Percentiles rank a stretch among this genome's conserved stretches.
Conservation (phyloP, 2,888 invertebrate genomes). For the Thymelicus acteon region DNA sequence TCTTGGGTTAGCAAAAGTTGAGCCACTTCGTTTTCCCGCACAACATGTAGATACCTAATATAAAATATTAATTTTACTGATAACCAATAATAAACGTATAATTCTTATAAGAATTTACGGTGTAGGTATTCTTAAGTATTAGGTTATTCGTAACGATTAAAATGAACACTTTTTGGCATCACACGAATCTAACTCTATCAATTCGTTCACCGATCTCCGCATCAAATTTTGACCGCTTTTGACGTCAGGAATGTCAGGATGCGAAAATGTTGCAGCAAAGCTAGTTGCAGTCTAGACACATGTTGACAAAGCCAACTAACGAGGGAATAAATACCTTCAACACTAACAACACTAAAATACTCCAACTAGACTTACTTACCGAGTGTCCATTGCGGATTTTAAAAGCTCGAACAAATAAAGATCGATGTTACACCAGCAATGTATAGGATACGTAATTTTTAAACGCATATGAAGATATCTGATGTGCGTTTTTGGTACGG, state of each 20-base stretch:
- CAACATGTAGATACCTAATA: too few relatives aligned
- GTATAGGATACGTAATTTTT: neutral
- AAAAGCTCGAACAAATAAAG: neutral
- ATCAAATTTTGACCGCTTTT: conserved; percentile 11
- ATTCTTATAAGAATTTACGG: too few relatives aligned
- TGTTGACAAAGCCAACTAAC: conserved; percentile 36
- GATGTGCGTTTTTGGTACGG: neutral
- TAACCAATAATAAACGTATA: too few relatives aligned
- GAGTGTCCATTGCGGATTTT: neutral
- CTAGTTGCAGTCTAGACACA: neutral
- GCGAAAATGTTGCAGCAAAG: conserved; percentile 11
- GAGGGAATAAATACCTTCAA: conserved; percentile 17
- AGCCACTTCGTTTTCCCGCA: too few relatives aligned
- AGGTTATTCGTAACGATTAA: too few relatives aligned
- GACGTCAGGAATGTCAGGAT: conserved; percentile 1
- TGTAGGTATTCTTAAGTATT: too few relatives aligned
- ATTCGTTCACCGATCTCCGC: neutral
- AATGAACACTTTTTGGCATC: too few relatives aligned
- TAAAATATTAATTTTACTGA: too few relatives aligned
- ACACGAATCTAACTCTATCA: neutral
- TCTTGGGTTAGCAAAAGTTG: too few relatives aligned
- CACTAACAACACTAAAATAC: neutral
- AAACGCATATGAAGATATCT: too few relatives aligned
- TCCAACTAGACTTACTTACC: neutral
- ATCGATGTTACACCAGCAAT: neutral